These are phyloP conservation scores for Alosa sapidissima DNA, from an alignment of 2,797 vertebrate genomes.

Conservation along the genomic window DNA sequence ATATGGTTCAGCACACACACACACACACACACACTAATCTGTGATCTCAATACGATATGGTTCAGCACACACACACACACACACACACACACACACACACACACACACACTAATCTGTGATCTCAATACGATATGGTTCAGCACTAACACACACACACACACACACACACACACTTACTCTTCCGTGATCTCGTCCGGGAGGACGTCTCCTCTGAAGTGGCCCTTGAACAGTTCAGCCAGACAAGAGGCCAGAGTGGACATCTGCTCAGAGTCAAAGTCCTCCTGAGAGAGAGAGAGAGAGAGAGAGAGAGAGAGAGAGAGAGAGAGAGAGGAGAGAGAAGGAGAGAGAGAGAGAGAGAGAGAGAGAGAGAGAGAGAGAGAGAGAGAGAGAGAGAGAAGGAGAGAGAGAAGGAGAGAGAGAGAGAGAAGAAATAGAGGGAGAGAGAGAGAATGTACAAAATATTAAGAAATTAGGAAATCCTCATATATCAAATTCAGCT, in stretches of 20 bases:
- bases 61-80: neutral
- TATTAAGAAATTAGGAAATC: too few relatives aligned
- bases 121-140: too few relatives aligned
- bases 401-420: too few relatives aligned
- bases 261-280: conserved; percentile 94
- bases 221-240: conserved; percentile 93
- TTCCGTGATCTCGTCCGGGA: conserved; percentile 93
- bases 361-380: too few relatives aligned
- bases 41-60: too few relatives aligned
- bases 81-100: conserved; percentile 2
- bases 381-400: too few relatives aligned
- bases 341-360: too few relatives aligned
- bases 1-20: neutral
- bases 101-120: neutral
- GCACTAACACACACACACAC: neutral
- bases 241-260: conserved; percentile 89
- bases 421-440: too few relatives aligned
- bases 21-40: neutral
- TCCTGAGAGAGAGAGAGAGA: conserved; percentile 71
- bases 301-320: too few relatives aligned
- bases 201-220: conserved; percentile 92
- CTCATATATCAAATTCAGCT: too few relatives aligned
- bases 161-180: conserved; percentile 73
- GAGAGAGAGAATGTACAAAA: too few relatives aligned
- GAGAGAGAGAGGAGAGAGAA: too few relatives aligned